phyloP scores from a whole-genome alignment of 2,113 vertebrate genomes.

The Panthera tigris region DNA sequence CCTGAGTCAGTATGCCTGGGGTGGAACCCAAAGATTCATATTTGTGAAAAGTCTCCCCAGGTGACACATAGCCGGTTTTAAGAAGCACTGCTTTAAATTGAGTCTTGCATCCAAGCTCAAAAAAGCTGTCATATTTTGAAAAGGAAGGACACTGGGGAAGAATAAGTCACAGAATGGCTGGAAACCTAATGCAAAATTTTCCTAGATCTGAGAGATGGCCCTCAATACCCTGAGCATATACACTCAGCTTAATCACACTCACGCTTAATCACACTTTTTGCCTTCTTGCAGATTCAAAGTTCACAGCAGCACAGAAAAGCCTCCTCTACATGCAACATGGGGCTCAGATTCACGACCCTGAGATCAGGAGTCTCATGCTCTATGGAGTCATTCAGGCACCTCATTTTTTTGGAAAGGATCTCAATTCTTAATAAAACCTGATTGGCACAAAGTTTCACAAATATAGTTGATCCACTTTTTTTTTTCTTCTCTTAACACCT shows the following conservation, averaged over 20 bases:
- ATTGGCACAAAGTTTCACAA: not conserved
- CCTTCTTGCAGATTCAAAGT: not conserved
- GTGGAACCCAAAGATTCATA: not conserved
- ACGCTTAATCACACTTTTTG: not conserved
- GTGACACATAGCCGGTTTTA: not conserved
- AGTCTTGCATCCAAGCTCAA: not conserved
- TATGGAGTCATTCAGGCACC: not conserved
- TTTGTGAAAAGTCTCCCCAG: not conserved
- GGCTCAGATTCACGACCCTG: not conserved
- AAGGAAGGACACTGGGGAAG: not conserved
- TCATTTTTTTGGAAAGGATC: not conserved
- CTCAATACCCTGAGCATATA: not conserved
- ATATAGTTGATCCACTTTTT: not conserved
- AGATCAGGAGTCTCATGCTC: not conserved
- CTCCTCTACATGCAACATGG: not conserved
- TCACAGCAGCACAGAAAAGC: not conserved
- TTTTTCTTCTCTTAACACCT: not conserved
- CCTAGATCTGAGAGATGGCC: not conserved
- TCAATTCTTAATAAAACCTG: constrained; percentile 2
- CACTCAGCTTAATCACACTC: not conserved
- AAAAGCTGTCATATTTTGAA: not conserved
- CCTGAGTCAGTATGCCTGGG: not conserved
- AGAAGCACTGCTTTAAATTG: not conserved
- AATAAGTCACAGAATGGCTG: not conserved
- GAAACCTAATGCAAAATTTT: not conserved